Evolutionary conservation across 92 coral and sea anemone genomes (phyloP).

Genomic region (Actinernus sp.): DNA sequence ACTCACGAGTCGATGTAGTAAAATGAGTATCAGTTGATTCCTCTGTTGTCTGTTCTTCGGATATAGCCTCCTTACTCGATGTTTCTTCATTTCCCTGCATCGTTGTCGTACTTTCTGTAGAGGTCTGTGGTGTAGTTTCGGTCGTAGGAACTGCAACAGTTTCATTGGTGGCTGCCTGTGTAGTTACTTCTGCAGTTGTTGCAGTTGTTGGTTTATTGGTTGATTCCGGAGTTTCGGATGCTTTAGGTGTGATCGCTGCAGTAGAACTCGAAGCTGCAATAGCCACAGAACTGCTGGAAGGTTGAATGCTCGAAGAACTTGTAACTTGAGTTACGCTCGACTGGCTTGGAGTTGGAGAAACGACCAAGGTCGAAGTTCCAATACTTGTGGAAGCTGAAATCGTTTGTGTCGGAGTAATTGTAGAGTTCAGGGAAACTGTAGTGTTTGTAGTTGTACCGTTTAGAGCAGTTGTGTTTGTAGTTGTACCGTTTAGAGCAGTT

Average conservation of each 20-base stretch:
- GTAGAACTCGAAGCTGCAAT: neutral
- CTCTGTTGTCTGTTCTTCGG: neutral
- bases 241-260: slow-evolving; percentile 3
- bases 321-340: no score
- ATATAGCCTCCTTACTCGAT: neutral
- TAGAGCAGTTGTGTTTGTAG: neutral
- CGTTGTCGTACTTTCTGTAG: slow-evolving; percentile 26
- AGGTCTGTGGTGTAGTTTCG: slow-evolving; percentile 21
- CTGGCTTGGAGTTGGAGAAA: no score
- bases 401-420: neutral
- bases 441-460: slow-evolving; percentile 9
- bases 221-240: slow-evolving; percentile 18
- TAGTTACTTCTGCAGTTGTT: slow-evolving; percentile 15
- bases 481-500: slow-evolving; percentile 10
- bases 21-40: neutral
- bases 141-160: slow-evolving; percentile 21
- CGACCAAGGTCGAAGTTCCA: neutral
- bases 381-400: neutral
- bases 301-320: slow-evolving; percentile 8
- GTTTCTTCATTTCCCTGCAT: slow-evolving; percentile 12
- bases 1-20: no score
- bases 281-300: slow-evolving; percentile 6
- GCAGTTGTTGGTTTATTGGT: slow-evolving; percentile 17
- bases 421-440: neutral
- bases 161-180: slow-evolving; percentile 34